phyloP scores from a whole-genome alignment of 1,140 invertebrate genomes.

The Calliopsis andreniformis region DNA sequence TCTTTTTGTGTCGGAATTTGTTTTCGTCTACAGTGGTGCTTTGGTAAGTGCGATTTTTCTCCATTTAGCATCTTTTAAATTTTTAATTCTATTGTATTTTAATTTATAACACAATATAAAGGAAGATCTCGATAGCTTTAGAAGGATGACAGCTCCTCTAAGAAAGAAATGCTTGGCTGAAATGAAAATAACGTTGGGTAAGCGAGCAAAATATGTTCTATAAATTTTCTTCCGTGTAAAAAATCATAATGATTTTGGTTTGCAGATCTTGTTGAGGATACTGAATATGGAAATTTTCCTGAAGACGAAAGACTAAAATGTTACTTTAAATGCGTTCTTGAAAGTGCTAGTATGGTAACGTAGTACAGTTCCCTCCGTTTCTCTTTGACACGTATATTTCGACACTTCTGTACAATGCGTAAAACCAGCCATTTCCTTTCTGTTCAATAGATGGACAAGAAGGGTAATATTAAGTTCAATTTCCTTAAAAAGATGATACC shows the following conservation, averaged over 20 bases:
- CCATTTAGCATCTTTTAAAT: not conserved
- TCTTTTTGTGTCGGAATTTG: not conserved
- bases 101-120: not conserved
- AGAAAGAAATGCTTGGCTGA: slow-evolving; percentile 70
- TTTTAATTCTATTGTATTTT: not conserved
- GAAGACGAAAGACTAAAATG: slow-evolving; percentile 70
- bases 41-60: not conserved
- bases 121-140: slow-evolving; percentile 16
- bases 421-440: not conserved
- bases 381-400: too few relatives aligned
- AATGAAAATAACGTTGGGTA: slow-evolving; percentile 63
- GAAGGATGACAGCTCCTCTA: slow-evolving; percentile 59
- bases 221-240: not conserved
- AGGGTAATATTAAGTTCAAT: slow-evolving; percentile 75
- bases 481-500: slow-evolving; percentile 71
- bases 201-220: not conserved
- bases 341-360: slow-evolving; percentile 64
- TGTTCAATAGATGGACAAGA: slow-evolving; percentile 59
- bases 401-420: too few relatives aligned
- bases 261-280: slow-evolving; percentile 49
- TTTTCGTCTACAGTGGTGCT: not conserved
- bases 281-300: slow-evolving; percentile 55
- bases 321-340: slow-evolving; percentile 76
- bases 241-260: not conserved
- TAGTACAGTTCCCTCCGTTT: not conserved